Conservation (phyloP, 2,888 invertebrate species). For the Rotaria magnacalcarata region DNA sequence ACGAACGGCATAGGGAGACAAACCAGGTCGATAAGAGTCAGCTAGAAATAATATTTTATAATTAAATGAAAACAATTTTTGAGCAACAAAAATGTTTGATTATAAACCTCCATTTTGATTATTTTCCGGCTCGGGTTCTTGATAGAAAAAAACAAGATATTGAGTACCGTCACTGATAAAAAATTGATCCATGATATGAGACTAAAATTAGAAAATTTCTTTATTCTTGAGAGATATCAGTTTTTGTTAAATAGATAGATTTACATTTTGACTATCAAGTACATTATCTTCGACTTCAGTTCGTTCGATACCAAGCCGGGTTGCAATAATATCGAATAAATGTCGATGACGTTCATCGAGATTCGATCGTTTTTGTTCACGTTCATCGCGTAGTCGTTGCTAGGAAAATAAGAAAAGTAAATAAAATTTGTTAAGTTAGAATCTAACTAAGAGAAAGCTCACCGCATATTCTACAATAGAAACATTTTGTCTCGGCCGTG, state of each 20-base stretch:
- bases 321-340: slow-evolving; percentile 57
- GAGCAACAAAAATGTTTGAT: slow-evolving; percentile 27
- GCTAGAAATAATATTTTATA: neutral
- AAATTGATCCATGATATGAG: slow-evolving; percentile 54
- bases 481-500: neutral
- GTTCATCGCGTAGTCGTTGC: slow-evolving; percentile 51
- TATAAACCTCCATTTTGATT: neutral
- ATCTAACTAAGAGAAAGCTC: neutral
- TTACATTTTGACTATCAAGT: slow-evolving; percentile 58
- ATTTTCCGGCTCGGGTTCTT: slow-evolving; percentile 54
- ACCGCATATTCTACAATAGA: slow-evolving; percentile 2
- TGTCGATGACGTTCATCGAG: slow-evolving; percentile 58
- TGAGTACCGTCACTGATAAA: slow-evolving; percentile 53
- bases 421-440: neutral
- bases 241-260: neutral
- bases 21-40: neutral
- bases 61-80: neutral
- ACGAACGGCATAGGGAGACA: slow-evolving; percentile 50
- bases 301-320: slow-evolving; percentile 55
- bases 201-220: neutral
- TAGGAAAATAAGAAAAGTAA: neutral
- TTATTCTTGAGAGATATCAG: neutral
- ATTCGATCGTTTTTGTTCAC: slow-evolving; percentile 57
- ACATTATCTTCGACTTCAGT: slow-evolving; percentile 58
- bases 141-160: slow-evolving; percentile 57